phyloP scores from a whole-genome alignment of 2,113 vertebrate species.

The Pogona vitticeps region DNA sequence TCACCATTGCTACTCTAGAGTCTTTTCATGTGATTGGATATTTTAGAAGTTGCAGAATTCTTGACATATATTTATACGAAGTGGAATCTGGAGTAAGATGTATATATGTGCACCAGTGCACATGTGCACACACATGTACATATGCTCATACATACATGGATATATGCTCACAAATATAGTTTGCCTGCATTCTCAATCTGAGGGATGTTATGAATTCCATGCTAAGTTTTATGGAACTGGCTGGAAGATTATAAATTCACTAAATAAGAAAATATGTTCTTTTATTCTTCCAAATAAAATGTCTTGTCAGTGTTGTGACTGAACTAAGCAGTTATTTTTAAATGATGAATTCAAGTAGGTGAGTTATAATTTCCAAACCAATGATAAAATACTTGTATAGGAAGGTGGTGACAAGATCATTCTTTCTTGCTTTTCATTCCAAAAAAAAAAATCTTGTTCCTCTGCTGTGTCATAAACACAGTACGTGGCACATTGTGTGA shows the following conservation, averaged over 20 bases:
- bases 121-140: too few species aligned
- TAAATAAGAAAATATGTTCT: neutral
- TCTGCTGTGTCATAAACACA: conserved; percentile 76
- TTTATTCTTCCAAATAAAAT: neutral
- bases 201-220: neutral
- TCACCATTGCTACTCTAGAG: too few species aligned
- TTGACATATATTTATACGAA: too few species aligned
- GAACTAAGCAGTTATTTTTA: conserved; percentile 31
- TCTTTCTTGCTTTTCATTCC: conserved; percentile 58
- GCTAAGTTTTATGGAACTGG: neutral
- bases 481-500: conserved; percentile 70
- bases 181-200: too few species aligned
- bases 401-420: conserved; percentile 73
- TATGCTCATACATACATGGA: too few species aligned
- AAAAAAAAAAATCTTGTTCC: conserved; percentile 63
- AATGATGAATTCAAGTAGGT: conserved; percentile 37
- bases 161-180: too few species aligned
- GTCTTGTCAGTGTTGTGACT: conserved; percentile 14
- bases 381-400: conserved; percentile 41
- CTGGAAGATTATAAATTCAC: neutral
- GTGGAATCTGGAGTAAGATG: too few species aligned
- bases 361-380: conserved; percentile 55
- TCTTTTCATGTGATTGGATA: too few species aligned
- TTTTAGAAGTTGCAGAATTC: too few species aligned
- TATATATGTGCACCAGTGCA: too few species aligned